phyloP scores from a whole-genome alignment of 2,113 vertebrate genomes.

The Turnix velox region DNA sequence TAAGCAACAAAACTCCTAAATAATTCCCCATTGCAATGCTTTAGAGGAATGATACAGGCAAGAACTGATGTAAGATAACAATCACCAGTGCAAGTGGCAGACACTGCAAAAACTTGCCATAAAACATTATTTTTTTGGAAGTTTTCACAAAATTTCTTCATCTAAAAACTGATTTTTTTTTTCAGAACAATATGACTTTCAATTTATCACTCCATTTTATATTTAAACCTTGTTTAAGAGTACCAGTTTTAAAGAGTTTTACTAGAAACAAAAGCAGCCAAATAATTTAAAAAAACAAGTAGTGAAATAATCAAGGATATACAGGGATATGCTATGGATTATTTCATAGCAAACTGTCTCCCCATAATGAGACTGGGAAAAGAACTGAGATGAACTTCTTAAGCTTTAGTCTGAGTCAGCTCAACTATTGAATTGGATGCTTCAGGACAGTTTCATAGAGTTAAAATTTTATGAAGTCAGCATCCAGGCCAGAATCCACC shows the following conservation, averaged over 20 bases:
- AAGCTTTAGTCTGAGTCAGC: accelerated
- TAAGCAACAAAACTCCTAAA: conserved; percentile 2
- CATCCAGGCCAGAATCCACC: background rate
- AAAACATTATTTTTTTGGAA: background rate
- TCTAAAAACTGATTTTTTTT: background rate
- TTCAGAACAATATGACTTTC: background rate
- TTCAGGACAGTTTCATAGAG: background rate
- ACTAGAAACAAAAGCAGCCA: background rate
- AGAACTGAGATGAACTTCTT: background rate
- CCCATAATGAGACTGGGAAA: background rate
- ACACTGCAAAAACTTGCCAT: background rate
- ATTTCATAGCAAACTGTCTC: background rate
- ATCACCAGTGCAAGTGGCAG: background rate
- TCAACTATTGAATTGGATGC: background rate
- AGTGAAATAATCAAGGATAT: background rate
- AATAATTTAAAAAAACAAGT: background rate
- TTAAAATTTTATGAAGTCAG: background rate
- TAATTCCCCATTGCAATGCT: background rate
- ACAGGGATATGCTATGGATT: background rate
- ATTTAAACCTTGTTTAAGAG: background rate
- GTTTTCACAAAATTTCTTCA: background rate
- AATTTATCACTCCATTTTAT: accelerated
- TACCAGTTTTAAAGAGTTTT: background rate
- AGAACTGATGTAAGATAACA: background rate
- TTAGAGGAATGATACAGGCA: accelerated